These are phyloP conservation scores for Andrena marginata DNA, from an alignment of 2,888 invertebrate genomes.

Conservation along the genomic window DNA sequence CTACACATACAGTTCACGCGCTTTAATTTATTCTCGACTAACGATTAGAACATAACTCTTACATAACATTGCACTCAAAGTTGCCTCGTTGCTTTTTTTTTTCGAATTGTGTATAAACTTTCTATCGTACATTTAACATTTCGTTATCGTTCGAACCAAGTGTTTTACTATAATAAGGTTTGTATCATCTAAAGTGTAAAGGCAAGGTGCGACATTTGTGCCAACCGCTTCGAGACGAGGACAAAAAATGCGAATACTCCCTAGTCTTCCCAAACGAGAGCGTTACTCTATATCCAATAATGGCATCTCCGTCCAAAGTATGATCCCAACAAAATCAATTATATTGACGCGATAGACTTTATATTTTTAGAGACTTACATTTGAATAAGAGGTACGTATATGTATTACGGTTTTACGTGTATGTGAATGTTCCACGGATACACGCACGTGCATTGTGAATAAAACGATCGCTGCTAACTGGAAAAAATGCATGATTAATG, in stretches of 20 bases:
- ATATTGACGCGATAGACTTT: conserved; percentile 18
- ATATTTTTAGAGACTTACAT: conserved; percentile 46
- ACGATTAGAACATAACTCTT: conserved; percentile 42
- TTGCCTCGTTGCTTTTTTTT: conserved; percentile 14
- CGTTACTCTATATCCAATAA: conserved; percentile 24
- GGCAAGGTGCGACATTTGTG: conserved; percentile 39
- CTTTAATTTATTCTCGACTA: conserved; percentile 62
- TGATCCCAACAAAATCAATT: conserved; percentile 38
- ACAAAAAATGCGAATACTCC: conserved; percentile 48
- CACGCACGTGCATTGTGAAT: not conserved
- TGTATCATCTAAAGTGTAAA: conserved; percentile 17
- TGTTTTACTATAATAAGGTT: conserved; percentile 29
- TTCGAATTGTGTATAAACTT: conserved; percentile 39
- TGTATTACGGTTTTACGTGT: too few relatives aligned
- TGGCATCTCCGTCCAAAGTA: conserved; percentile 58
- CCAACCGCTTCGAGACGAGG: conserved; percentile 34
- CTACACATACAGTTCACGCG: conserved; percentile 29
- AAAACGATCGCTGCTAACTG: conserved; percentile 1
- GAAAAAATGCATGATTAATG: not conserved
- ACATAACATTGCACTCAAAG: conserved; percentile 33
- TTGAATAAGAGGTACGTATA: not conserved
- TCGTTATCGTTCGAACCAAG: conserved; percentile 40
- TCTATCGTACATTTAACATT: conserved; percentile 26
- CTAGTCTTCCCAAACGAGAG: conserved; percentile 55
- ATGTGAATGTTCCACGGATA: not conserved